These are phyloP conservation scores for Bovichtus variegatus DNA, from an alignment of 2,797 vertebrate genomes.

Conservation along the genomic window DNA sequence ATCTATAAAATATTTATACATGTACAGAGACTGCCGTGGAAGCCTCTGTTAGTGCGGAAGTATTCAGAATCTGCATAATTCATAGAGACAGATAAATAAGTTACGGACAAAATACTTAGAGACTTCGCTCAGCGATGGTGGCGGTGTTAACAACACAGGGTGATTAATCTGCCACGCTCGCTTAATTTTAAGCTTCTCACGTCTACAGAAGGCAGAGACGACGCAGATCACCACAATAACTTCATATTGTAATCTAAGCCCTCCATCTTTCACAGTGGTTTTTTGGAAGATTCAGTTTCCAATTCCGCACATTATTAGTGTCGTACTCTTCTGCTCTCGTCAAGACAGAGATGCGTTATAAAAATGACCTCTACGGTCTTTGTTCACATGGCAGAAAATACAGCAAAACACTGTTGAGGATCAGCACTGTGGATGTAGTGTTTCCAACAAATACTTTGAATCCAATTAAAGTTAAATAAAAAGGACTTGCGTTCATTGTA, in stretches of 20 bases:
- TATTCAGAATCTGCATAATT: conserved; percentile 67
- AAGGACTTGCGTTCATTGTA: conserved; percentile 46
- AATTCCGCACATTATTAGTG: conserved; percentile 35
- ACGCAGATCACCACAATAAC: conserved; percentile 43
- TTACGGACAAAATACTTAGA: conserved; percentile 59
- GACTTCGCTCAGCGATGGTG: conserved; percentile 35
- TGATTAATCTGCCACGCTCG: conserved; percentile 44
- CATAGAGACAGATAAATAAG: conserved; percentile 66
- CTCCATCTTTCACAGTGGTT: conserved; percentile 73
- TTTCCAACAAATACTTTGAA: conserved; percentile 49
- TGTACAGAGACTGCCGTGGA: conserved; percentile 51
- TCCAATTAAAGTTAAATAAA: conserved; percentile 60
- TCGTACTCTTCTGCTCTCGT: conserved; percentile 57
- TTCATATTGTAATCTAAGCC: conserved; percentile 57
- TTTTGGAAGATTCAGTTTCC: conserved; percentile 56
- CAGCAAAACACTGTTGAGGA: conserved; percentile 42
- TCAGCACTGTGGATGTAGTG: conserved; percentile 46
- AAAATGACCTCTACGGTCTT: conserved; percentile 36
- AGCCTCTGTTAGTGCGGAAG: conserved; percentile 62
- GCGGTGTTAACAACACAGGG: conserved; percentile 36
- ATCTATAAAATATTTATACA: conserved; percentile 65
- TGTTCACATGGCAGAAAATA: conserved; percentile 41
- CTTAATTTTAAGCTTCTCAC: conserved; percentile 28
- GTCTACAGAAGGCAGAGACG: conserved; percentile 37
- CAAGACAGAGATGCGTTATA: conserved; percentile 58